Evolutionary conservation across 2,113 vertebrate species (phyloP), one percentile per base, ranked within the genome.

Genomic region (Tonatia bakeri): DNA sequence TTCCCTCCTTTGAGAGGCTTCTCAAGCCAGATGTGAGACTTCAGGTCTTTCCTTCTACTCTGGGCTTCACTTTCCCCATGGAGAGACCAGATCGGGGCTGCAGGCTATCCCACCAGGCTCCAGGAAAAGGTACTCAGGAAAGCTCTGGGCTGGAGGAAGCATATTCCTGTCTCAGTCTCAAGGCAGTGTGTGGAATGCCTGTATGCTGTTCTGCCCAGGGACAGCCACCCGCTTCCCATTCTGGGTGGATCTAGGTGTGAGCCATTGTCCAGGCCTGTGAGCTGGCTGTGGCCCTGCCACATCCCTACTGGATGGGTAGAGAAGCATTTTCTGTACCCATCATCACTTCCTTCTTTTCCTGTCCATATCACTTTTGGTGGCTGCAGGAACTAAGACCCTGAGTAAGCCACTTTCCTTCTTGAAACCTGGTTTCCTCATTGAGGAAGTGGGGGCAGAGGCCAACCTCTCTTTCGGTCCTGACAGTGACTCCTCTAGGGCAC

Each of bases 361-460:
- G 76, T 52, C 43, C 12, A 4, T 47, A 86, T 54, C n/a, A 20
- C 50, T 43, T 64, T 93, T 7, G 59, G 89, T 59, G 87, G 89
- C 87, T 80, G 4, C 15, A 9, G 26, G 84, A 43, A 84, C 69
- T n/a, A 73, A 56, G 54, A 65, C 15, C 45, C 36, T 2, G 8
- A 73, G 38, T 40, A 65, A 82, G 36, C 31, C 43, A 69, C 61
- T 97, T 94, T 64, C 73, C 33, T 84, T 50, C 52, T 26, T 56
- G 54, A 20, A 43, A 47, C 69, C 47, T 19, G 38, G 69, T 87
- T 89, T 95, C 61, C 54, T 79, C 50, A 80, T 26, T 3, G 0
- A 50, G 67, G 56, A 94, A 76, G 59, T 54, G 24, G 33, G 26
- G 17, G 22, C 16, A 20, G 79, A 80, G 59, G 40, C n/a, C 43